phyloP scores from a whole-genome alignment of 2,797 vertebrate genomes.

The Brachyalestes nurse region DNA sequence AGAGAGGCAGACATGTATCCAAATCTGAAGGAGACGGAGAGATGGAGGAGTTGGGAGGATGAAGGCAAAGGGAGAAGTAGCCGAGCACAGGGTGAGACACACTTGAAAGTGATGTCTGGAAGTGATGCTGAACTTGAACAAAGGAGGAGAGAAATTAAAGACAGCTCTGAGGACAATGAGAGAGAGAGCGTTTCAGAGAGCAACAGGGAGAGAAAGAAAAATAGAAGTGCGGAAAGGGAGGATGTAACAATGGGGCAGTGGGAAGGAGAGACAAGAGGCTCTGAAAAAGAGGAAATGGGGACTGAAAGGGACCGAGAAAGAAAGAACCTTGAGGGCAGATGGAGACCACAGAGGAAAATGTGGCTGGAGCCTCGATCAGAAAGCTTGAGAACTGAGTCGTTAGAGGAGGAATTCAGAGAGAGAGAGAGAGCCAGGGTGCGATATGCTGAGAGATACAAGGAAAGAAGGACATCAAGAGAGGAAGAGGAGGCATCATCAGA shows the following conservation, averaged over 20 bases:
- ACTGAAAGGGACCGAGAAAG: conserved; percentile 32
- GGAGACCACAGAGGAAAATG: conserved; percentile 65
- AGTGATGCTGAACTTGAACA: conserved; percentile 63
- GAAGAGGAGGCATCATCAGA: conserved; percentile 57
- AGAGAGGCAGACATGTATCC: conserved; percentile 42
- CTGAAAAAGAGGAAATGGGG: conserved; percentile 49
- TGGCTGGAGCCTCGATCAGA: conserved; percentile 77
- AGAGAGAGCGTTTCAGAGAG: conserved; percentile 46
- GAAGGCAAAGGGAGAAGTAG: conserved; percentile 51
- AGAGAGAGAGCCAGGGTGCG: conserved; percentile 53
- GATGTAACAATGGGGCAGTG: conserved; percentile 5
- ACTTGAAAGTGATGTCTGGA: conserved; percentile 52
- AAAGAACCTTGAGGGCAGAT: conserved; percentile 42
- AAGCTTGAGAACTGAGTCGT: conserved; percentile 59
- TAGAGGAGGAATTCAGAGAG: conserved; percentile 55
- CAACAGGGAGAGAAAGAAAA: conserved; percentile 38
- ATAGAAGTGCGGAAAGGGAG: conserved; percentile 31
- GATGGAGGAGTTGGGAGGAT: conserved; percentile 41
- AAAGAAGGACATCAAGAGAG: conserved; percentile 43
- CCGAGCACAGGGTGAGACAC: conserved; percentile 29
- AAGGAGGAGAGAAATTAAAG: conserved; percentile 42
- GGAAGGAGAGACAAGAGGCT: conserved; percentile 44
- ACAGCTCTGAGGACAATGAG: conserved; percentile 57
- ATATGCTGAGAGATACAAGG: conserved; percentile 41
- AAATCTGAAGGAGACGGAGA: conserved; percentile 44